Conservation (phyloP, 1,140 invertebrate species). For the Calycopis cecrops region DNA sequence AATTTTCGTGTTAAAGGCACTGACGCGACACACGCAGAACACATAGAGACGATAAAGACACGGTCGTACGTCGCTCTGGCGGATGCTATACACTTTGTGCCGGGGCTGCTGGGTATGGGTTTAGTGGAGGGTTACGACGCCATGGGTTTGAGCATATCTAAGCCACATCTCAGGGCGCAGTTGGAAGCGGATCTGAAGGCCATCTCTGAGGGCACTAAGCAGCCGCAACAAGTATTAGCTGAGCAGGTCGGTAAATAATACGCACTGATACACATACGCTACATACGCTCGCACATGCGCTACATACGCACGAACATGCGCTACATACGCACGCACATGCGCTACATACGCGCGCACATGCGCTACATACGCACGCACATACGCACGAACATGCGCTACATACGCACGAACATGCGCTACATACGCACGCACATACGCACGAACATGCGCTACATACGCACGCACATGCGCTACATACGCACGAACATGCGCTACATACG, state of each 20-base stretch:
- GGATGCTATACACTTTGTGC: constrained; percentile 87
- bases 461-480: too few relatives aligned
- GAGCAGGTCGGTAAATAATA: constrained; percentile 80
- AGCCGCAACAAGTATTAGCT: constrained; percentile 83
- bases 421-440: too few relatives aligned
- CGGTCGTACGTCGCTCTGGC: constrained; percentile 89
- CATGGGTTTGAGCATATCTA: constrained; percentile 91
- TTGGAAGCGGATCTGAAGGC: constrained; percentile 94
- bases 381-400: too few relatives aligned
- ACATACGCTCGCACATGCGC: too few relatives aligned
- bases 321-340: too few relatives aligned
- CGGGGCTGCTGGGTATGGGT: constrained; percentile 96
- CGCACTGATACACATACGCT: too few relatives aligned
- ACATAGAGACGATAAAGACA: constrained; percentile 98
- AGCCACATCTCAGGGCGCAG: constrained; percentile 92
- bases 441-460: too few relatives aligned
- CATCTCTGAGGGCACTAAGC: constrained; percentile 90
- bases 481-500: too few relatives aligned
- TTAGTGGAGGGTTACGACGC: constrained; percentile 97
- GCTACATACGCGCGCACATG: too few relatives aligned
- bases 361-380: too few relatives aligned
- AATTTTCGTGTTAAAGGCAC: constrained; percentile 75
- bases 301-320: too few relatives aligned
- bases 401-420: too few relatives aligned
- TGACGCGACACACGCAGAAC: constrained; percentile 99